Percentiles rank a stretch among this genome's conserved stretches.
phyloP scores from a whole-genome alignment of 2,888 invertebrate species.

The Machimus atricapillus region DNA sequence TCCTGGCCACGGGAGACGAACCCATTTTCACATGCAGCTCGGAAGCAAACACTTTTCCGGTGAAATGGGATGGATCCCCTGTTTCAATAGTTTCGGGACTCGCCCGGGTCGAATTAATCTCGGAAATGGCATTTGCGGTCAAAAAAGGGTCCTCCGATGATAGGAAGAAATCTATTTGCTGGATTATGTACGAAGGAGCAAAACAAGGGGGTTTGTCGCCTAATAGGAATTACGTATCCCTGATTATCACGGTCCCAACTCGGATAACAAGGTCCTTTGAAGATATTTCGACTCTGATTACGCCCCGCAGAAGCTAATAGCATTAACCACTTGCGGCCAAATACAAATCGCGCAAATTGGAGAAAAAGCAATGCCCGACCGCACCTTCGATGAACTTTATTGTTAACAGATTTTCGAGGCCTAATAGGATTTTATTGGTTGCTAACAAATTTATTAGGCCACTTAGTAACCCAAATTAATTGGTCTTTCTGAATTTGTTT shows the following conservation, averaged over 20 bases:
- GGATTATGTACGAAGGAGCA: neutral
- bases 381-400: neutral
- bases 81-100: constrained; percentile 7
- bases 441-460: neutral
- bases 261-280: neutral
- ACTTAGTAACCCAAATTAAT: neutral
- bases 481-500: neutral
- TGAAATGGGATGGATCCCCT: neutral
- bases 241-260: neutral
- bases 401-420: neutral
- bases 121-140: constrained; percentile 2
- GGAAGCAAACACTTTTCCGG: constrained; percentile 22
- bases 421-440: neutral
- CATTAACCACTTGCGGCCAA: neutral
- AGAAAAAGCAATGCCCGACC: neutral
- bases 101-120: neutral
- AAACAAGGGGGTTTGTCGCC: neutral
- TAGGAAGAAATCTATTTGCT: constrained; percentile 23
- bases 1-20: neutral
- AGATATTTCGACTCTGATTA: neutral
- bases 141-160: neutral
- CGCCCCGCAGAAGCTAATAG: neutral
- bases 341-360: neutral
- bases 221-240: neutral
- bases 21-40: constrained; percentile 9